Conservation (phyloP, 2,113 vertebrate genomes). For the Otocyon megalotis region DNA sequence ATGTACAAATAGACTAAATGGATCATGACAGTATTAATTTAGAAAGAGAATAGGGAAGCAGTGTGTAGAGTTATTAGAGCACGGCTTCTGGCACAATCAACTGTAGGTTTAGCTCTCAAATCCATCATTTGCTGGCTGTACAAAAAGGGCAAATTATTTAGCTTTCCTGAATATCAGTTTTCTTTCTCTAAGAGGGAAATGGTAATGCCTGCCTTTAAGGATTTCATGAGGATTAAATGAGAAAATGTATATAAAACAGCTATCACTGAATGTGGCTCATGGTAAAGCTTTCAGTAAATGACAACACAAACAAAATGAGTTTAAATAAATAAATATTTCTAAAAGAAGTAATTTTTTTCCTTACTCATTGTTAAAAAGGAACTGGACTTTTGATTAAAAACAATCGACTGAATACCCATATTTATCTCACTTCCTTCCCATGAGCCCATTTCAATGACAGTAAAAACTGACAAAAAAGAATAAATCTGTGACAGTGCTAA, state of each 20-base stretch:
- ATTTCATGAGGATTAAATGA: constrained; percentile 3
- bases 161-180: not conserved
- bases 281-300: not conserved
- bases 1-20: not conserved
- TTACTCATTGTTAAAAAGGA: not conserved
- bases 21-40: not conserved
- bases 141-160: not conserved
- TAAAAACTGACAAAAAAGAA: not conserved
- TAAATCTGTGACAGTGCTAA: not conserved
- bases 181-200: not conserved
- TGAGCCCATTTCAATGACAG: not conserved
- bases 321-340: constrained; percentile 5
- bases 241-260: not conserved
- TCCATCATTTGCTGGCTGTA: not conserved
- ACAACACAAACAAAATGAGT: not conserved
- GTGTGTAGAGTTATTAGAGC: not conserved
- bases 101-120: not conserved
- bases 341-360: not conserved
- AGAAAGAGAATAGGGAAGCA: not conserved
- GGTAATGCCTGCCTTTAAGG: not conserved
- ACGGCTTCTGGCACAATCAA: not conserved
- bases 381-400: constrained; percentile 15
- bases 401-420: not conserved
- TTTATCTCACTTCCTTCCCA: not conserved
- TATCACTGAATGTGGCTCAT: not conserved